Conservation (phyloP, 2,113 vertebrate genomes). For the Pelmatolapia mariae region DNA sequence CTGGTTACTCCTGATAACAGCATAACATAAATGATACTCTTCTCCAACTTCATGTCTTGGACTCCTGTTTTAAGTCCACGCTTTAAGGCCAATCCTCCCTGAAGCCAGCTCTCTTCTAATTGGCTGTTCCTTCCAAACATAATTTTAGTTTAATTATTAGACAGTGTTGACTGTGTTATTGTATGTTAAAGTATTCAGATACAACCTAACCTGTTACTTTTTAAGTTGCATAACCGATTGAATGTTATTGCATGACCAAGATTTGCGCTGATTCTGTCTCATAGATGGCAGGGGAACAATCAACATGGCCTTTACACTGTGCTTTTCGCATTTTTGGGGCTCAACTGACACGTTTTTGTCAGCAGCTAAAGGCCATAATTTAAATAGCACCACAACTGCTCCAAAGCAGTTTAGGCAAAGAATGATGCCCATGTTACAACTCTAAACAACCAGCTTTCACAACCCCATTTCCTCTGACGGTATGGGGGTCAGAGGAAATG, state of each 20-base stretch:
- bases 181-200: not conserved
- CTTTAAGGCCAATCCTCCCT: not conserved
- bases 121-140: not conserved
- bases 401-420: not conserved
- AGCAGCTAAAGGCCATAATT: not conserved
- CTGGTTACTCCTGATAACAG: not conserved
- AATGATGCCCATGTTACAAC: not conserved
- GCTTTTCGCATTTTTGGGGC: not conserved
- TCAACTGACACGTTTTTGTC: not conserved
- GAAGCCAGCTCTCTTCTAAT: not conserved
- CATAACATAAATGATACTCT: not conserved
- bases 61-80: not conserved
- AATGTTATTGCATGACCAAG: not conserved
- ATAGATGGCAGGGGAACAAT: not conserved
- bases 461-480: not conserved
- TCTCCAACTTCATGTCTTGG: not conserved
- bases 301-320: not conserved
- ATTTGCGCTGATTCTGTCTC: not conserved
- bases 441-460: not conserved
- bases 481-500: not conserved
- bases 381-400: not conserved
- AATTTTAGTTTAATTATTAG: not conserved
- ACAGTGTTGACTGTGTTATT: not conserved
- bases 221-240: not conserved
- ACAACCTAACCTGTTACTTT: not conserved